Base-by-base conservation (phyloP, 2,888 invertebrate species). In the Chrysolina haemoptera region DNA sequence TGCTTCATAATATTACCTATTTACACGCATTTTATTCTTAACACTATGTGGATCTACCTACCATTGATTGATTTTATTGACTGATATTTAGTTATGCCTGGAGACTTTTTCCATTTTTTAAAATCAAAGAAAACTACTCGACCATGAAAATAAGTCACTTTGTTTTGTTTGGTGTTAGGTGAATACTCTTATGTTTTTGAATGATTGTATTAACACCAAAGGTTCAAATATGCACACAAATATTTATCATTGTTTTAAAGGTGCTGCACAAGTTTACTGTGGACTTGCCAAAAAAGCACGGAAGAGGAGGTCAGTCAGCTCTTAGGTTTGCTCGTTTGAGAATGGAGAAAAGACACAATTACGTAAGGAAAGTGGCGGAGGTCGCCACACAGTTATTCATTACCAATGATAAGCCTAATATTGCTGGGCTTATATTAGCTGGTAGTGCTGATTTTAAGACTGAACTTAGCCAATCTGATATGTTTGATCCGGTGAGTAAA, bases 371-470 rank as follows among this genome's bases (percentile, higher is more conserved):
- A 90, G 99, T 99, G 76, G 97, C 97, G 11, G 97, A 98, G 89
- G 96, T 96, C 0, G 98, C 99, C 68, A 98, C 98, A 0, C 96
- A 97, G 88, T 90, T 99, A 84, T 99, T 98, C 90, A 99, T 99
- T 86, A 94, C 97, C 80, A 98, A 98, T 79, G 99, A 99, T 89
- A 95, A 98, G 85, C 97, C 98, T 10, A 98, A 98, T 88, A 97
- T 99, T 77, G 97, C 98, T 70, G 99, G 99, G 0, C 91, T 99
- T 62, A 98, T 99, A 84, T 90, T 99, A 80, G 99, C 99, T 80
- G 99, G 99, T 91, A 98, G 98, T 82, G 99, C 99, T 16, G 99
- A 99, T 89, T 99, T 99, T 90, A 99, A 99, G 92, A 99, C 99
- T 80, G 99, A 99, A 89, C 93, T 99, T 84, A 98, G 98, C 87